phyloP scores from a whole-genome alignment of 2,797 vertebrate genomes.

The Oryzias sinensis region DNA sequence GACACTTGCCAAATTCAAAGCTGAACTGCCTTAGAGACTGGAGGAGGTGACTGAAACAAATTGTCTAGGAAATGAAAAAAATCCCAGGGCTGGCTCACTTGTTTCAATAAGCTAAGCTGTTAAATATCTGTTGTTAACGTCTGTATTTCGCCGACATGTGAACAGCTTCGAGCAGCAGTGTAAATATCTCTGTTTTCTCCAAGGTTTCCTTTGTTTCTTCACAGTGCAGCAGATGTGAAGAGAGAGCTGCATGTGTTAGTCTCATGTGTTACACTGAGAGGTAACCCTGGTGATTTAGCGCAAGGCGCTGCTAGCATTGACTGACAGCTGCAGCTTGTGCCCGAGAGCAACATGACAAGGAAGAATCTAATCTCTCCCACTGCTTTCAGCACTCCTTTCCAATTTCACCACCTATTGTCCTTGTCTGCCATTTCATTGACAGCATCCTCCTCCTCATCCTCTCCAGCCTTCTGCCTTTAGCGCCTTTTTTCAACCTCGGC shows the following conservation, averaged over 20 bases:
- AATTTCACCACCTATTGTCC: constrained; percentile 49
- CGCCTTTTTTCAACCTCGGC: neutral
- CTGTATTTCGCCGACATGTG: neutral
- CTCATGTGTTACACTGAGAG: constrained; percentile 53
- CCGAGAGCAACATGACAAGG: constrained; percentile 46
- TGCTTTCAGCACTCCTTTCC: constrained; percentile 40
- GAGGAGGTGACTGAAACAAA: constrained; percentile 23
- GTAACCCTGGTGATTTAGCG: constrained; percentile 55
- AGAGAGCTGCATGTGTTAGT: constrained; percentile 36
- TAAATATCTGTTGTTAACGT: constrained; percentile 7
- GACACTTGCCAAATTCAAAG: constrained; percentile 29
- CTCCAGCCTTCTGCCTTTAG: constrained; percentile 15
- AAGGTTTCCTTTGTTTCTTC: constrained; percentile 5
- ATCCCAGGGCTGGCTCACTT: constrained; percentile 3
- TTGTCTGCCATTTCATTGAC: constrained; percentile 31
- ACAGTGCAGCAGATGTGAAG: constrained; percentile 40
- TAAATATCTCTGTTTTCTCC: constrained; percentile 3
- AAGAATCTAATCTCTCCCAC: constrained; percentile 47
- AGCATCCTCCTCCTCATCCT: constrained; percentile 7
- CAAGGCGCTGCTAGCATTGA: constrained; percentile 50
- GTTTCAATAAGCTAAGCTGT: constrained; percentile 13
- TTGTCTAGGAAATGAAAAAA: constrained; percentile 3
- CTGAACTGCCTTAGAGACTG: constrained; percentile 14
- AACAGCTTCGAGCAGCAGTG: neutral
- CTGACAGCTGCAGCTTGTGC: constrained; percentile 47